Base-by-base conservation (phyloP, 2,888 invertebrate species). In the Erpobdella octoculata region DNA sequence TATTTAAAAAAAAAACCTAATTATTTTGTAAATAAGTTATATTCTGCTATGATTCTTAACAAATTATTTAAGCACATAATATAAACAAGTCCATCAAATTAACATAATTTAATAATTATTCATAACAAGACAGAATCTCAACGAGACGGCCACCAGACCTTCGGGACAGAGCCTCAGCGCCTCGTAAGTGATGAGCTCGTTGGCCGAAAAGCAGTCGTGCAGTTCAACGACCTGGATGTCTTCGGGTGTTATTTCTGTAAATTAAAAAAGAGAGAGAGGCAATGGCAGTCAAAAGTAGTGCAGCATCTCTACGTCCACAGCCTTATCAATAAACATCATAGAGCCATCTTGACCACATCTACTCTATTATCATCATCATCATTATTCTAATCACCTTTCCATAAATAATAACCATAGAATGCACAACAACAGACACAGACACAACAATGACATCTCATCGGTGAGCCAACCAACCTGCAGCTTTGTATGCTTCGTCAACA, bases 171-270 rank as follows among this genome's bases (percentile, higher is more conserved):
- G 84, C 61, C 96, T 94, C 28, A 98, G 86, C 0, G 94, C 96
- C 85, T 98, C 97, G 79, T 98, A 98, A 0, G 95, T 95, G 71
- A 98, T 90, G 76, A 98, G 84, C 82, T 98, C 98, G 82, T 98
- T 98, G 6, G 92, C 90, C 6, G 96, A 93, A 83, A 98, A 98
- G 83, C 98, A 98, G 82, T 98, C 98, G 79, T 98, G 98, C 35
- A 98, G 86, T 82, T 98, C 98, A 6, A 97, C 88, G 0, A 96
- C 94, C 84, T 96, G 89, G 1, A 96, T 90, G 80, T 95, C 91
- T 66, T 86, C 86, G 0, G 93, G 91, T 65, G 86, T 88, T 70
- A 88, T 85, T 61, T 89, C 89, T 66, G 75, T 33, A 9, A 2
- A 25, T 9, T 6, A 70, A n/a, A 25, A 36, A n/a, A n/a, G n/a